Evolutionary conservation across 2,888 invertebrate species (phyloP).

Genomic region (Scaptomyza tumidula): DNA sequence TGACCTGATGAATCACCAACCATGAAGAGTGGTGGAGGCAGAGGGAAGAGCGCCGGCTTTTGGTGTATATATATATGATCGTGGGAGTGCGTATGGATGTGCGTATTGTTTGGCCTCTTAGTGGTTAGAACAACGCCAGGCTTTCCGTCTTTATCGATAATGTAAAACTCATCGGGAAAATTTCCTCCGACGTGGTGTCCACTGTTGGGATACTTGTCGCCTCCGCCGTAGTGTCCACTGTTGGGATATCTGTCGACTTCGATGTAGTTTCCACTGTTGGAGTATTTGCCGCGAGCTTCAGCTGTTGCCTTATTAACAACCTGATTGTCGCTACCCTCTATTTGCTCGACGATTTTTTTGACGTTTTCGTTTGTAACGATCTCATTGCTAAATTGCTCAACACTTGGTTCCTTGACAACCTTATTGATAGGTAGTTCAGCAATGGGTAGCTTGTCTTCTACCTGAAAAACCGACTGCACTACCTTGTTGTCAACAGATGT

Average conservation of each 20-base stretch:
- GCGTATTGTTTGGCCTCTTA: not conserved
- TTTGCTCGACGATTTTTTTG: not conserved
- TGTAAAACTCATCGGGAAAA: slow-evolving; percentile 6
- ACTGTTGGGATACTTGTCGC: not conserved
- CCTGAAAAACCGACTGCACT: not conserved
- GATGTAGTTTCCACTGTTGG: not conserved
- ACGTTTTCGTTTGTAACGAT: not conserved
- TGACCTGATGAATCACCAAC: slow-evolving; percentile 5
- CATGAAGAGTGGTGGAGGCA: slow-evolving; percentile 19
- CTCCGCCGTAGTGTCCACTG: not conserved
- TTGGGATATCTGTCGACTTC: not conserved
- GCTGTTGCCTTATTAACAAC: slow-evolving; percentile 4
- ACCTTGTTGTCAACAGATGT: not conserved
- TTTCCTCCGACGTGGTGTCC: not conserved
- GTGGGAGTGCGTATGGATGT: slow-evolving; percentile 3
- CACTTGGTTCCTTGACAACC: no score
- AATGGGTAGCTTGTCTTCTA: not conserved
- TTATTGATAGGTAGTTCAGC: no score
- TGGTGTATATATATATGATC: slow-evolving; percentile 18
- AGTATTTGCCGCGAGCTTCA: not conserved
- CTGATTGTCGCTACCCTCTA: slow-evolving; percentile 17
- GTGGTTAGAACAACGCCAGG: not conserved
- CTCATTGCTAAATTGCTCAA: not conserved
- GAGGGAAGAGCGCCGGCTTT: slow-evolving; percentile 35
- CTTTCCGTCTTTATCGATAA: slow-evolving; percentile 5